These are phyloP conservation scores for Periparus ater DNA, from an alignment of 2,797 vertebrate species.

Conservation along the genomic window DNA sequence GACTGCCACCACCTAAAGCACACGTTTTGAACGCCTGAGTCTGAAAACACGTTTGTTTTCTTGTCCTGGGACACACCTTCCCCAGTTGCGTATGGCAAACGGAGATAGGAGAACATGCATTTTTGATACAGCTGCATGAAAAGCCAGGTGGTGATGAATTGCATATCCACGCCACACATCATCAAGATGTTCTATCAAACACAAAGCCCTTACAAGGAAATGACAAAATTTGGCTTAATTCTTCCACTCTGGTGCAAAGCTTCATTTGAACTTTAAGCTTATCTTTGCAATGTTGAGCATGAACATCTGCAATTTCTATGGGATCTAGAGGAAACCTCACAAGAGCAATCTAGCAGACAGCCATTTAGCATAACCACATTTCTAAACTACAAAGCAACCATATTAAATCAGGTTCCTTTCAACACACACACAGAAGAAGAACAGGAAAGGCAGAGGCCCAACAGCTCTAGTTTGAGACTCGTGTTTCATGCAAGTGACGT, in stretches of 20 bases:
- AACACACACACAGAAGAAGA: not conserved
- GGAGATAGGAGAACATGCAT: not conserved
- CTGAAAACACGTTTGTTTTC: not conserved
- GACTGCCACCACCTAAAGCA: not conserved
- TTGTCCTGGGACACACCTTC: not conserved
- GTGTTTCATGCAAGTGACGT: not conserved
- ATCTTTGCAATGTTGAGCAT: not conserved
- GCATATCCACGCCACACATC: not conserved
- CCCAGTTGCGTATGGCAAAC: not conserved
- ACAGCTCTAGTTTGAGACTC: not conserved
- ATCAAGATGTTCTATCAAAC: not conserved
- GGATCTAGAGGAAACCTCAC: not conserved
- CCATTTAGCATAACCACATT: not conserved
- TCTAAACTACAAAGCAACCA: not conserved
- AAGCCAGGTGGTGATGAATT: not conserved
- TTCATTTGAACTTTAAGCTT: conserved; percentile 30
- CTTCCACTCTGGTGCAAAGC: conserved; percentile 19
- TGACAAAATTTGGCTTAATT: conserved; percentile 10
- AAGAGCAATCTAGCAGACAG: not conserved
- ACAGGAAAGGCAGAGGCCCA: conserved; percentile 50
- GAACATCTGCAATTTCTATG: conserved; percentile 43
- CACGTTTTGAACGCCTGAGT: not conserved
- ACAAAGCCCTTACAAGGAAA: conserved; percentile 15
- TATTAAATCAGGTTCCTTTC: conserved; percentile 25
- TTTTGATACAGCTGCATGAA: not conserved